phyloP scores from a whole-genome alignment of 2,113 vertebrate species.

The Calyptomena viridis region DNA sequence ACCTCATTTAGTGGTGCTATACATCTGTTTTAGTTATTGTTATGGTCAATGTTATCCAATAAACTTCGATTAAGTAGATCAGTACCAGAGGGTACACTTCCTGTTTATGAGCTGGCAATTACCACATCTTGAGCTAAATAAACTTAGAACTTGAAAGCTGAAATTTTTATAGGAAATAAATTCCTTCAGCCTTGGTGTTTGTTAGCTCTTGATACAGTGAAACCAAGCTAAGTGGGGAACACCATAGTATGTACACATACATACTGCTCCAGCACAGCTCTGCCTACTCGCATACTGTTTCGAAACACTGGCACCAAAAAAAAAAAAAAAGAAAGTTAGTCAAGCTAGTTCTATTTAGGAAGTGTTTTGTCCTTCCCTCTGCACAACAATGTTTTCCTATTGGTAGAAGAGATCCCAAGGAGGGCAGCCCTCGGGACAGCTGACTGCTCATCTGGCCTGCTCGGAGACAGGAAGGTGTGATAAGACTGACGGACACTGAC shows the following conservation, averaged over 20 bases:
- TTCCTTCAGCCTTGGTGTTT: background rate
- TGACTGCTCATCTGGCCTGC: background rate
- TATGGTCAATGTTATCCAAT: constrained; percentile 14
- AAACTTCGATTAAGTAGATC: constrained; percentile 27
- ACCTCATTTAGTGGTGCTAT: background rate
- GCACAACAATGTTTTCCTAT: background rate
- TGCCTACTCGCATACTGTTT: background rate
- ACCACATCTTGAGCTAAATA: constrained; percentile 11
- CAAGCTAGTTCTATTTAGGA: background rate
- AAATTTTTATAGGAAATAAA: constrained; percentile 7
- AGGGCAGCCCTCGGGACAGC: background rate
- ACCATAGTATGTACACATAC: background rate
- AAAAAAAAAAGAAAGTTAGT: background rate
- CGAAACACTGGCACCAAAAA: background rate
- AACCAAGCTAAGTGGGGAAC: background rate
- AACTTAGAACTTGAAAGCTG: background rate
- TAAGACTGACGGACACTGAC: background rate
- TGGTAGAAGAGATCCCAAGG: background rate
- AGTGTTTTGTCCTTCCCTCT: background rate
- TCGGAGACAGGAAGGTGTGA: background rate
- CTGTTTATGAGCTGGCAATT: constrained; percentile 23
- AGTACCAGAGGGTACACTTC: background rate
- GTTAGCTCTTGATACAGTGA: background rate
- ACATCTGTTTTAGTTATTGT: constrained; percentile 9
- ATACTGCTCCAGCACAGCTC: background rate